These are phyloP conservation scores for Erpornis zantholeuca DNA, from an alignment of 2,113 vertebrate genomes.

Conservation along the genomic window DNA sequence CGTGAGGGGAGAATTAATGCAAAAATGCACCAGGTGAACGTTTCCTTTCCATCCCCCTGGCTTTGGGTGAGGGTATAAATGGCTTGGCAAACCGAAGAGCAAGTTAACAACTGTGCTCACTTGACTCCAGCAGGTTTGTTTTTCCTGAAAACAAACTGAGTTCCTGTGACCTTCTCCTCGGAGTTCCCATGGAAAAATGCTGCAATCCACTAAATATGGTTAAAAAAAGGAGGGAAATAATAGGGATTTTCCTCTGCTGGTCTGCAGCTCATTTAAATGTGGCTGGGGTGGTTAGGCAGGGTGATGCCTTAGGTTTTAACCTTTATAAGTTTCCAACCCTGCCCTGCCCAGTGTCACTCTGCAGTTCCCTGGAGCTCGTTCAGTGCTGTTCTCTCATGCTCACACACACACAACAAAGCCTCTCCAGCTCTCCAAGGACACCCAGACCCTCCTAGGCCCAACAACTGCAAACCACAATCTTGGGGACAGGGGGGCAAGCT, in stretches of 20 bases:
- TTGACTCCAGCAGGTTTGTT: not conserved
- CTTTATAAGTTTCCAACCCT: too few relatives aligned
- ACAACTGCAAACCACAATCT: too few relatives aligned
- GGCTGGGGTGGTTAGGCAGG: fast-evolving
- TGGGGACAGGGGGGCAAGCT: too few relatives aligned
- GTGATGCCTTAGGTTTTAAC: too few relatives aligned
- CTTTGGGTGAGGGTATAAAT: not conserved
- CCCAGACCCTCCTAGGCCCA: too few relatives aligned
- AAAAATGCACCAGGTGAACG: not conserved
- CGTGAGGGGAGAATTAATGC: not conserved
- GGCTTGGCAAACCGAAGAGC: not conserved
- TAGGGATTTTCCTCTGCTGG: not conserved
- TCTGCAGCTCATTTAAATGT: fast-evolving
- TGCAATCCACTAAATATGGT: not conserved
- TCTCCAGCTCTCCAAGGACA: too few relatives aligned
- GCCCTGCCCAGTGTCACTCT: too few relatives aligned
- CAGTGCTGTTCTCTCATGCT: too few relatives aligned
- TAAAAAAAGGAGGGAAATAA: fast-evolving
- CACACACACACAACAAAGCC: too few relatives aligned
- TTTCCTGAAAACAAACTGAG: not conserved
- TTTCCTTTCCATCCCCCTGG: not conserved
- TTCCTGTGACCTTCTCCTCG: not conserved
- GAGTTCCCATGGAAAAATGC: not conserved
- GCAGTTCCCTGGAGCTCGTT: too few relatives aligned
- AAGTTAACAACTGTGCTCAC: not conserved